phyloP scores from a whole-genome alignment of 2,888 invertebrate species.

The Lycocerus yunnanus region DNA sequence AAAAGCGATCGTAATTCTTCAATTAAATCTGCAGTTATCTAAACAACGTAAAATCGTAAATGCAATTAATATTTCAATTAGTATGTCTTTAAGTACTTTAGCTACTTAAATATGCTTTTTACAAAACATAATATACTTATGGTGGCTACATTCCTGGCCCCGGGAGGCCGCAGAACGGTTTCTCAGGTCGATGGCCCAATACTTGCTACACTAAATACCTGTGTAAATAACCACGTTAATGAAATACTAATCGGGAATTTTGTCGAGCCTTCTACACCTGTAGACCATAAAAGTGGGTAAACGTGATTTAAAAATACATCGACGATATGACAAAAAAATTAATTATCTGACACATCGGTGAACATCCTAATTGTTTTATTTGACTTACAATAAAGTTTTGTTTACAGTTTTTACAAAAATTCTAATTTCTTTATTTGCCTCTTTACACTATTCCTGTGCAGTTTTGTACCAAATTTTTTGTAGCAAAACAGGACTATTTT shows the following conservation, averaged over 20 bases:
- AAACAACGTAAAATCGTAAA: background rate
- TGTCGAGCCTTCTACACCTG: conserved; percentile 37
- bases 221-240: conserved; percentile 45
- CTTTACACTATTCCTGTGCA: too few relatives aligned
- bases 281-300: conserved; percentile 40
- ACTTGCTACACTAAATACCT: conserved; percentile 39
- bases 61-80: conserved; percentile 4
- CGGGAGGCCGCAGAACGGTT: conserved; percentile 42
- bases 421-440: background rate
- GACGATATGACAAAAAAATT: background rate
- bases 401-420: background rate
- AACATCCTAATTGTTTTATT: background rate
- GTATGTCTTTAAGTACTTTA: conserved; percentile 5
- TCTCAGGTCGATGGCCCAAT: conserved; percentile 47
- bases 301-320: conserved; percentile 37
- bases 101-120: conserved; percentile 25
- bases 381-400: background rate
- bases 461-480: too few relatives aligned
- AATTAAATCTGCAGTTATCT: background rate
- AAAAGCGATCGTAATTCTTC: background rate
- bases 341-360: background rate
- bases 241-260: conserved; percentile 45
- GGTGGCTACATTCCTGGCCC: conserved; percentile 36
- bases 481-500: background rate
- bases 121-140: conserved; percentile 30